Conservation (phyloP, 2,888 invertebrate species). For the Chydorus sphaericus region DNA sequence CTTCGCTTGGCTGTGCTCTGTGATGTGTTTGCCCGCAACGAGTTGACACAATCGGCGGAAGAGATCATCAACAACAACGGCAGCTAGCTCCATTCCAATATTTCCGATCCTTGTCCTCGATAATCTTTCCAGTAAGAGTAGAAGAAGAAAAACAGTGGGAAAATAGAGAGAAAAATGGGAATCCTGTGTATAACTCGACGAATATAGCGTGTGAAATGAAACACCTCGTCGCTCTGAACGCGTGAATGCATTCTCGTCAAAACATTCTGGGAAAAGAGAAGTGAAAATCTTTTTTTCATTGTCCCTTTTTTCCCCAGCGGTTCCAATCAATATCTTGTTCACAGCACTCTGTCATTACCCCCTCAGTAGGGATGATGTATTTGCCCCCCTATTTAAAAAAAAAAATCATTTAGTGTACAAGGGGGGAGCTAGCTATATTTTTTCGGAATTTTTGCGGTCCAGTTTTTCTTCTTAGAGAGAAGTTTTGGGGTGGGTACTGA, state of each 20-base stretch:
- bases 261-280: neutral
- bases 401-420: too few species aligned
- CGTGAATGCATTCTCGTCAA: too few species aligned
- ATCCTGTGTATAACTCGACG: neutral
- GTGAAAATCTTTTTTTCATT: neutral
- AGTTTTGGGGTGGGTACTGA: too few species aligned
- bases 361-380: too few species aligned
- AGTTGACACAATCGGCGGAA: slow-evolving; percentile 3
- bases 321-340: neutral
- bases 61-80: neutral
- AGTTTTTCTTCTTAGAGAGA: too few species aligned
- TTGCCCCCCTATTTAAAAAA: too few species aligned
- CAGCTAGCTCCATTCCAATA: neutral
- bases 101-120: neutral
- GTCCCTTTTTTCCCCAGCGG: neutral
- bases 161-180: neutral
- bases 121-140: neutral
- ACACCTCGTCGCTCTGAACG: too few species aligned
- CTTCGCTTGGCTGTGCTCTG: neutral
- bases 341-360: too few species aligned
- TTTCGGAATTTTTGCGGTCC: too few species aligned
- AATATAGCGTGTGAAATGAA: too few species aligned
- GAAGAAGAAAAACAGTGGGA: neutral
- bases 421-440: too few species aligned
- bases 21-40: neutral